phyloP scores from a whole-genome alignment of 2,888 invertebrate genomes.

The Yponomeuta cagnagella region DNA sequence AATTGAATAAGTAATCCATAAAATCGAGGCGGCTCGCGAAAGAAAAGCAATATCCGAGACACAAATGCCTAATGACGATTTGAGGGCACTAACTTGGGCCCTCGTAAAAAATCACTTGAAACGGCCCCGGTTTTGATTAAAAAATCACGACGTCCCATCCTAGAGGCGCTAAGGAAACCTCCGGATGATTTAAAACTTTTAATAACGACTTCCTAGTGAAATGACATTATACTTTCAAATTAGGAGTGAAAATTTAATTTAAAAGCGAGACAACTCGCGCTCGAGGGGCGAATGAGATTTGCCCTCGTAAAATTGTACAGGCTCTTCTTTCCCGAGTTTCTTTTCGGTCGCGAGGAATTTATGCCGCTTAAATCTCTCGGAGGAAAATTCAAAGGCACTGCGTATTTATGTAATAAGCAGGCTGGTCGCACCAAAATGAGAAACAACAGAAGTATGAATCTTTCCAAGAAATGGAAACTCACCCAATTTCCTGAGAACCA shows the following conservation, averaged over 20 bases:
- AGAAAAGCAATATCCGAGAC: constrained; percentile 72
- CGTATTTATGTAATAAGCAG: constrained; percentile 62
- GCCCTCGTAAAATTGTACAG: constrained; percentile 71
- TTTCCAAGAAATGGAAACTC: too few species aligned
- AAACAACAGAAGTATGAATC: background rate
- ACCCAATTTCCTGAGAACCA: too few species aligned
- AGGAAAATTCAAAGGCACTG: constrained; percentile 70
- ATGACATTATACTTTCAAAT: constrained; percentile 78
- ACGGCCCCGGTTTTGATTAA: constrained; percentile 74
- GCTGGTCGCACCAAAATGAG: constrained; percentile 35
- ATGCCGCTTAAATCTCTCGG: constrained; percentile 69
- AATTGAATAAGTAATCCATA: constrained; percentile 59
- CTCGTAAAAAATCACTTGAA: constrained; percentile 75
- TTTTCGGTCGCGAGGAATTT: constrained; percentile 69
- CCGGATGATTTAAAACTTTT: constrained; percentile 76
- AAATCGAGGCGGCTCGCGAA: constrained; percentile 58
- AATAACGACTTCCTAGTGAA: constrained; percentile 75
- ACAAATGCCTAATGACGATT: constrained; percentile 72
- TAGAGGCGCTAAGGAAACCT: constrained; percentile 56
- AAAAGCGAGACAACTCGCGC: constrained; percentile 73
- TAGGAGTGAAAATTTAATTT: constrained; percentile 78
- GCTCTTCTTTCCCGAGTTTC: constrained; percentile 71
- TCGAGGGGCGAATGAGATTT: constrained; percentile 68
- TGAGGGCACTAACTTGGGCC: constrained; percentile 65
- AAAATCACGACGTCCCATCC: constrained; percentile 69